Evolutionary conservation across 2,113 vertebrate species (phyloP).

Genomic region (Opisthocomus hoazin): DNA sequence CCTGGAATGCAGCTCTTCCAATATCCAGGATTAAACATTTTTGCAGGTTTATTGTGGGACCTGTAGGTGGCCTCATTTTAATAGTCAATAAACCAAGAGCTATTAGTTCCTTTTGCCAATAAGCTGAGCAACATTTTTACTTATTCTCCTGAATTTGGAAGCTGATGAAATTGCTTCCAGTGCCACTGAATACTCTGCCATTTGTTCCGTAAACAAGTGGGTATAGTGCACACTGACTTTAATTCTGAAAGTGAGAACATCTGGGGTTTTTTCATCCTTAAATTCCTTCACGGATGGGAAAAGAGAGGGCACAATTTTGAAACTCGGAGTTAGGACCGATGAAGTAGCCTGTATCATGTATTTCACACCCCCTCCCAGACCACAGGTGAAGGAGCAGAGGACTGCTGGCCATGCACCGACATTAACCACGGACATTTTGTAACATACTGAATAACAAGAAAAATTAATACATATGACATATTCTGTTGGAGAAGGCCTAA

Average conservation of each 20-base stretch:
- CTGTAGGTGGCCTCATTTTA: constrained; percentile 47
- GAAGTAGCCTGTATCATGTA: not conserved
- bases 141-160: not conserved
- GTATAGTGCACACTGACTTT: not conserved
- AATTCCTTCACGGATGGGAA: not conserved
- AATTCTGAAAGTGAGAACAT: not conserved
- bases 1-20: not conserved
- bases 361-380: not conserved
- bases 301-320: not conserved
- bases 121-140: not conserved
- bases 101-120: not conserved
- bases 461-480: not conserved
- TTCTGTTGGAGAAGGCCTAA: not conserved
- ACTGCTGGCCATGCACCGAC: not conserved
- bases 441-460: not conserved
- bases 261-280: not conserved
- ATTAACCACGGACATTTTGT: not conserved
- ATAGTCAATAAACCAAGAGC: constrained; percentile 29
- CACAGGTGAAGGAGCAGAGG: not conserved
- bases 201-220: not conserved
- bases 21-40: not conserved
- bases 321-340: not conserved
- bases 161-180: not conserved
- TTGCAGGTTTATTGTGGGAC: constrained; percentile 4
- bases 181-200: not conserved